Evolutionary conservation across 2,797 vertebrate genomes (phyloP).

Genomic region (Mycteria americana): DNA sequence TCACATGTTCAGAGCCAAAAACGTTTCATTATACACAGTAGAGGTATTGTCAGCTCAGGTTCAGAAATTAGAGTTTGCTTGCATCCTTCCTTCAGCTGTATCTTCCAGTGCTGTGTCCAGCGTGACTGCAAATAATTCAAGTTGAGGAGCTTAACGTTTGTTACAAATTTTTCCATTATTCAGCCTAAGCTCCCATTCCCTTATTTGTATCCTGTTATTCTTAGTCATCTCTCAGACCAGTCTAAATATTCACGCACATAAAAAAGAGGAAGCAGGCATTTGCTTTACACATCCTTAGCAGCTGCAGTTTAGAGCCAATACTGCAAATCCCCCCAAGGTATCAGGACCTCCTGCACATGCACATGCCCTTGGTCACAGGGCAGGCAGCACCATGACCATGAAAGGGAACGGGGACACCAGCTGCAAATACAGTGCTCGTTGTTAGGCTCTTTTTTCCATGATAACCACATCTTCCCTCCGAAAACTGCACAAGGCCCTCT

Average conservation of each 20-base stretch:
- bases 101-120: neutral
- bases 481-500: neutral
- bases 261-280: neutral
- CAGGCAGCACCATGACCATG: neutral
- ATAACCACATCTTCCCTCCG: neutral
- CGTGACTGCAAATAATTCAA: neutral
- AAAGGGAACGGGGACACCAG: neutral
- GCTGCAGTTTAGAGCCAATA: neutral
- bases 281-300: neutral
- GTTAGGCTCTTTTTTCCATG: neutral
- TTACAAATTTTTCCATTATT: neutral
- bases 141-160: neutral
- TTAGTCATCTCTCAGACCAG: neutral
- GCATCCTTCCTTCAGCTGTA: neutral
- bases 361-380: neutral
- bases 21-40: neutral
- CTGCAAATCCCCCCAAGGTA: neutral
- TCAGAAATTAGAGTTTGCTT: neutral
- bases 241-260: neutral
- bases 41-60: neutral
- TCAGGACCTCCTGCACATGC: neutral
- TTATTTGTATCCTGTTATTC: neutral
- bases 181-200: neutral
- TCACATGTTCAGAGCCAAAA: neutral
- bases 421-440: neutral